A percentile compares a stretch with the other conserved stretches of the same genome.
These are phyloP conservation scores for Choreutis nemorana DNA, from an alignment of 2,888 invertebrate species.

Conservation along the genomic window DNA sequence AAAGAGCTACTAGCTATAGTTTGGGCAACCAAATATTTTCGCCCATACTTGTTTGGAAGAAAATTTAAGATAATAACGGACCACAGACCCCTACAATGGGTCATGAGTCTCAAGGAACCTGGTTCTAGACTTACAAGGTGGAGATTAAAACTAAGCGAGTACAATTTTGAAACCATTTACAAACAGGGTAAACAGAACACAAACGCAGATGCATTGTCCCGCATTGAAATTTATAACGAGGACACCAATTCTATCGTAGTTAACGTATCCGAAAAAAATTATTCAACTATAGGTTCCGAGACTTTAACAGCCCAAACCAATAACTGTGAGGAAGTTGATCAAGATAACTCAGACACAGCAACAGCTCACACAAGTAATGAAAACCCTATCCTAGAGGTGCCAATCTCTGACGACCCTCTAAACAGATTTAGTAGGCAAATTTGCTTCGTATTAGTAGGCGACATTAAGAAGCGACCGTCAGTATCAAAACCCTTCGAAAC, in stretches of 20 bases:
- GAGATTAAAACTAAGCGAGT: conserved; percentile 14
- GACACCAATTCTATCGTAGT: conserved; percentile 6
- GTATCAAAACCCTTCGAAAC: conserved; percentile 15
- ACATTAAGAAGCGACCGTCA: conserved; percentile 11
- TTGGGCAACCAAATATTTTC: conserved; percentile 8
- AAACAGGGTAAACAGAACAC: too few species aligned
- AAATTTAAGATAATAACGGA: conserved; percentile 13
- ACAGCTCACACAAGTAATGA: conserved; percentile 13
- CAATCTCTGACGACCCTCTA: conserved; percentile 13
- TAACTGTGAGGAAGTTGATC: too few species aligned
- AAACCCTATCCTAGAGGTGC: conserved; percentile 14
- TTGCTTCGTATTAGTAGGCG: conserved; percentile 11
- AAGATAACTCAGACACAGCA: conserved; percentile 8
- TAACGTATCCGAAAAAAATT: conserved; percentile 6
- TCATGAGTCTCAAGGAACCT: conserved; percentile 12
- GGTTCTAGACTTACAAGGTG: conserved; percentile 14
- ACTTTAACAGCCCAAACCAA: conserved; percentile 2
- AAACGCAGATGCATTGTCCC: conserved; percentile 13
- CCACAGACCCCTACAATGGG: conserved; percentile 11
- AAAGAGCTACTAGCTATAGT: conserved; percentile 8
- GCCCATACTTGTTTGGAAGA: conserved; percentile 11
- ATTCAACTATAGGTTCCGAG: not conserved
- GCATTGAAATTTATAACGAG: conserved; percentile 10
- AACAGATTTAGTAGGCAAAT: conserved; percentile 13
- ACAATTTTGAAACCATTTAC: conserved; percentile 12